These are phyloP conservation scores for Heliornis fulica DNA, from an alignment of 2,113 vertebrate species.

Conservation along the genomic window DNA sequence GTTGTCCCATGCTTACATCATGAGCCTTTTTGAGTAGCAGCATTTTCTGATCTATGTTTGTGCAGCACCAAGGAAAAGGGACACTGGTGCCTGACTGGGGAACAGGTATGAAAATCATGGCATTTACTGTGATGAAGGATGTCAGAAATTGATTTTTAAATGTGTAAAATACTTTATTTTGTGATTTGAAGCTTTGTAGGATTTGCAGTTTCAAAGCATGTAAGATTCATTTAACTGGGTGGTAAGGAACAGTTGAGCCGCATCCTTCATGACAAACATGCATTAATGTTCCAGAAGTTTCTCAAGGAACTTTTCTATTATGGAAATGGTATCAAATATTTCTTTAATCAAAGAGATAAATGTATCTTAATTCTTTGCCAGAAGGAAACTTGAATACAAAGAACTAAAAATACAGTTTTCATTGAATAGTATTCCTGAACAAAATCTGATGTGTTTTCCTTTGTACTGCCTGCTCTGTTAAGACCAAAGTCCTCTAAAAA, in stretches of 20 bases:
- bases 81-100: background rate
- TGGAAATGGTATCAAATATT: background rate
- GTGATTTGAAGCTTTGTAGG: background rate
- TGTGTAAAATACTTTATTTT: background rate
- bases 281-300: background rate
- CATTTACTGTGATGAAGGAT: background rate
- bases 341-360: background rate
- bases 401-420: background rate
- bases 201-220: background rate
- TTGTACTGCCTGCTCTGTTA: background rate
- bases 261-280: background rate
- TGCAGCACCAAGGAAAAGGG: background rate
- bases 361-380: background rate
- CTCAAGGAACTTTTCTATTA: background rate
- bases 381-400: background rate
- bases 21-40: background rate
- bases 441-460: background rate
- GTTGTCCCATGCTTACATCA: background rate
- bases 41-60: background rate
- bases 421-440: background rate
- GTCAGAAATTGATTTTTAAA: background rate
- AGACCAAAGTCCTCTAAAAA: background rate
- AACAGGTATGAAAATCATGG: background rate
- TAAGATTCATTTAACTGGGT: background rate
- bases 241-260: background rate